Conservation (phyloP, 2,797 vertebrate species). For the Valencia hispanica region DNA sequence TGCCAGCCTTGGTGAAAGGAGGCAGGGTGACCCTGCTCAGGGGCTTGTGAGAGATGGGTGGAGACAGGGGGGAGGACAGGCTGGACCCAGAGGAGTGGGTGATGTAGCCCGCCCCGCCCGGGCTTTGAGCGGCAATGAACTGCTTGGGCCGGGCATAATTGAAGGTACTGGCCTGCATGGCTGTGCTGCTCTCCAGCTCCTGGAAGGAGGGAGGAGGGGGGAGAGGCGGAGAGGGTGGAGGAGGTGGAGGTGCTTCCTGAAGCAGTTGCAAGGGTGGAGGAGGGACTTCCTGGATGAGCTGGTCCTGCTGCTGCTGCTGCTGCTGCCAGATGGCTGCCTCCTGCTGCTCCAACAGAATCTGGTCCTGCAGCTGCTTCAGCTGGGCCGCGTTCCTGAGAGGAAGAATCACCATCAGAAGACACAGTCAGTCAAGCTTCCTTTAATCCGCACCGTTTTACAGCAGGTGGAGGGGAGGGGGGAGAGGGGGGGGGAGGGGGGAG, state of each 20-base stretch:
- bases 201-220: slow-evolving; percentile 94
- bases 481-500: too few species aligned
- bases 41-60: slow-evolving; percentile 84
- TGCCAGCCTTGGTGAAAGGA: slow-evolving; percentile 80
- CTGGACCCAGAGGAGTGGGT: slow-evolving; percentile 89
- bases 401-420: slow-evolving; percentile 34
- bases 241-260: slow-evolving; percentile 64
- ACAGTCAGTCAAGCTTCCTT: background rate
- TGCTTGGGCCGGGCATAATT: slow-evolving; percentile 98
- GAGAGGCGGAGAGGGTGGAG: slow-evolving; percentile 87
- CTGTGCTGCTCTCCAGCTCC: slow-evolving; percentile 86
- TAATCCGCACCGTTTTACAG: slow-evolving; percentile 1
- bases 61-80: slow-evolving; percentile 91
- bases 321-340: slow-evolving; percentile 83
- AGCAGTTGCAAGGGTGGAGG: slow-evolving; percentile 82
- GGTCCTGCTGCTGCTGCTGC: slow-evolving; percentile 71
- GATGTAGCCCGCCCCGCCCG: slow-evolving; percentile 77
- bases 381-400: slow-evolving; percentile 87
- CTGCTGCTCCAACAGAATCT: slow-evolving; percentile 91
- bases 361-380: slow-evolving; percentile 94
- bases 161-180: slow-evolving; percentile 96
- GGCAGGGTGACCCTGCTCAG: slow-evolving; percentile 82
- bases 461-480: background rate
- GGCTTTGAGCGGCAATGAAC: slow-evolving; percentile 97
- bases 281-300: slow-evolving; percentile 72